Evolutionary conservation across 2,797 vertebrate species (phyloP).

Genomic region (Vipera ursinii): DNA sequence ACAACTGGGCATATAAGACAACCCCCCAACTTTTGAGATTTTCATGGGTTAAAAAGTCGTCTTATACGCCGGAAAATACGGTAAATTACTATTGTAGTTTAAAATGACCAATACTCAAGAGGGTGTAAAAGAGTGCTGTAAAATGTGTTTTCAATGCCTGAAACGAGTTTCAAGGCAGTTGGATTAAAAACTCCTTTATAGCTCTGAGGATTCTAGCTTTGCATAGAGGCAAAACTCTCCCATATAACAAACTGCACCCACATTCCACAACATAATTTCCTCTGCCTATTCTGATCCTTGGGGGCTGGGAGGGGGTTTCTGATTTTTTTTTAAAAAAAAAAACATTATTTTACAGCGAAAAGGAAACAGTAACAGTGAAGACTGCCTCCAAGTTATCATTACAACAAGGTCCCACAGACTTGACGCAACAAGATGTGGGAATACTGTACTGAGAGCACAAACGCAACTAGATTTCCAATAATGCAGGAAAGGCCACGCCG

Average conservation of each 20-base stretch:
- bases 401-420: background rate
- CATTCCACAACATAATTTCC: background rate
- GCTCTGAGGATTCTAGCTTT: background rate
- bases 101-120: background rate
- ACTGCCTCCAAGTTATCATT: background rate
- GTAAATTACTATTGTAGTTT: background rate
- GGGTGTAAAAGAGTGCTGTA: background rate
- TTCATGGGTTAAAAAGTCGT: too few species aligned
- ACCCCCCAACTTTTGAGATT: too few species aligned
- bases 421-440: background rate
- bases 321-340: background rate
- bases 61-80: too few species aligned
- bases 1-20: too few species aligned
- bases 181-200: background rate
- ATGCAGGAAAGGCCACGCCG: background rate
- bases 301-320: background rate
- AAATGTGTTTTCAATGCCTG: background rate
- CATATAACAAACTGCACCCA: background rate
- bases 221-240: background rate
- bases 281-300: background rate
- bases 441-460: background rate
- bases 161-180: background rate
- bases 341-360: background rate
- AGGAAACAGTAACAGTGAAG: background rate
- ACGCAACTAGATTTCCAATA: background rate